Evolutionary conservation across 2,113 vertebrate genomes (phyloP), one percentile per base, ranked within the genome.

Genomic region (Corythoichthys haematopterus): DNA sequence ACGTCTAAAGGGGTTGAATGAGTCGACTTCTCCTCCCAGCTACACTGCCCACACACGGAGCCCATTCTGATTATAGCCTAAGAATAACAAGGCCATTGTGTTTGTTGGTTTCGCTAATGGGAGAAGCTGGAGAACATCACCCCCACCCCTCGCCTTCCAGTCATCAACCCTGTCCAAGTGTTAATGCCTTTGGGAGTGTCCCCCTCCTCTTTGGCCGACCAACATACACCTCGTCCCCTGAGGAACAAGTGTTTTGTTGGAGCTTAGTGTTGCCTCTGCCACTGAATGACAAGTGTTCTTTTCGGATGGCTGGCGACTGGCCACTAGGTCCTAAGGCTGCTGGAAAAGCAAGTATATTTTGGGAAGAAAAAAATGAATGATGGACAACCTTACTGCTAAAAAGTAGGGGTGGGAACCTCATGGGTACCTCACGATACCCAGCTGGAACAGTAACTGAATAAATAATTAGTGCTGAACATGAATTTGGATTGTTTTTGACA

Each of bases 51-150:
- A 98, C 97, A 98, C 96, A 98, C 96, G 91, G 96, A 96, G 97
- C 89, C 75, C 93, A 93, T 96, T 95, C 95, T 97, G 95, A 95
- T 96, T 95, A 97, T 96, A 93, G 97, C 93, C 93, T 96, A 98
- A 95, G 96, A 98, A 96, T 98, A 98, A 98, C 96, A 98, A 95
- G 95, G 96, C 95, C 94, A 98, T 99, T 99, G 96, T 99, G 93
- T 95, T 94, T 97, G 95, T 98, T 98, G 93, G 95, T 96, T 98
- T 97, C 94, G 88, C 94, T 99, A 98, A 98, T 98, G 95, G 96
- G 94, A 96, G 96, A 96, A 96, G 95, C 95, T 95, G 94, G 94
- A 97, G 95, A 97, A 95, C 95, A 97, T 97, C 95, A 95, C 94
- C 94, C 96, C 93, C 93, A 91, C 92, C 93, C 14, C 35, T 12